Base-by-base conservation (phyloP, 2,113 vertebrate genomes). In the Urocynchramus pylzowi region DNA sequence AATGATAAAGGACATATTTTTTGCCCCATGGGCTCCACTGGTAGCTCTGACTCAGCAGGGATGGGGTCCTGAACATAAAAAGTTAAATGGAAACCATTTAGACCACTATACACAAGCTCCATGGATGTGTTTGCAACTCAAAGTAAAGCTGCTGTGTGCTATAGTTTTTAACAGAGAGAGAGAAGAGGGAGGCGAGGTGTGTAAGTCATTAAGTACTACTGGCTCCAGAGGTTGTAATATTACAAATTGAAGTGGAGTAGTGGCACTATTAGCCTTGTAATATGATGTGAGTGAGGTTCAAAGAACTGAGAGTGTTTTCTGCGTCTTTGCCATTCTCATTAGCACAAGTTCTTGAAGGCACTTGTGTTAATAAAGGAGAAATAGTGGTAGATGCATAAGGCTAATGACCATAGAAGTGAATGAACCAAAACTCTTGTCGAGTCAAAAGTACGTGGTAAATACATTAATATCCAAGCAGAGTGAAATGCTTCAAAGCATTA, bases 361-460 rank as follows among this genome's bases (percentile, higher is more conserved):
- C 24, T 87, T 87, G 15, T 79, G 49, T 61, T 94, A 95, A 89
- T 95, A 79, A 85, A 90, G 45, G 61, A 82, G 67, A 83, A 91
- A 63, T 42, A 80, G 18, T 42, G 17, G 42, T 45, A 45, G 78
- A 76, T 39, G 44, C 11, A 21, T 33, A 89, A 93, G 28, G 81
- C 49, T 91, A 93, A 94, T 85, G 47, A 70, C 39, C 33, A 33
- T 24, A 59, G 68, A 76, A 89, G n/a, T 65, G 69, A 87, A 79
- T 41, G 74, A 94, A 69, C 41, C 50, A 45, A 88, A 95, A 88
- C 53, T 41, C 61, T 60, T 45, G 9, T 33, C 1, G 11, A 80
- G 42, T 74, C 75, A 93, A 69, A 94, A 77, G 82, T 49, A 65
- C 1, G 2, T 8, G 11, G n/a, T 50, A 76, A 84, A 87, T 78